Evolutionary conservation across 1,140 invertebrate genomes (phyloP), one percentile per base, ranked within the genome.

Genomic region (Diploscapter pachys): DNA sequence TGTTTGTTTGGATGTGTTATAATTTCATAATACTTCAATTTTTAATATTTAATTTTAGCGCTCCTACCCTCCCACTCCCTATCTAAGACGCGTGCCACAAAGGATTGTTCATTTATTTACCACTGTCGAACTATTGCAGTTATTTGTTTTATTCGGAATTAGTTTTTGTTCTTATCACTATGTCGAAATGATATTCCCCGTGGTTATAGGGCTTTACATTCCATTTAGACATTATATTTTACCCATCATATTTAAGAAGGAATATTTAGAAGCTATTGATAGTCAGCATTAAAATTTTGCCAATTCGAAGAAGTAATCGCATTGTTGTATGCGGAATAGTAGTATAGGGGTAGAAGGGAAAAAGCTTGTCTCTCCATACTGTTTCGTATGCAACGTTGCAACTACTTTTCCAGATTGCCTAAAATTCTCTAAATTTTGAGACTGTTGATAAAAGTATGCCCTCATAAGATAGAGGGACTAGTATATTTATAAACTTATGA

Each of bases 51-150:
- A 31, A 31, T 31, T 31, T 31, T 82, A 88, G 86, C 80, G 83
- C 31, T 85, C 86, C 3, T 88, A 88, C 77, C 87, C 87, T 55
- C 87, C 87, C 6, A 85, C 85, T 70, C 87, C 88, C 77, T 88
- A 88, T 75, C 85, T 88, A 31, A 81, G 87, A 3, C 80, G 84
- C 9, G 86, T 88, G 2, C 87, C 87, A 54, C 87, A 88, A 80
- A 80, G 86, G 52, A 85, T 84, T 72, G 79, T 88, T 13, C 87
- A 88, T 73, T 73, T 84, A 13, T 88, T 88, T 78, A 88, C 87
- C 0, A 52, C 81, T 4, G 70, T 85, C 66, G 87, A 88, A 78
- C 70, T 88, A 4, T 49, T 84, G 31, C 87, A 88, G 77, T 79
- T 88, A 6, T 70, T 80, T 5, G 73, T 88, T 13, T 80, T 88